These are phyloP conservation scores for Parnassius glacialis DNA, from an alignment of 2,888 invertebrate genomes.

Conservation along the genomic window DNA sequence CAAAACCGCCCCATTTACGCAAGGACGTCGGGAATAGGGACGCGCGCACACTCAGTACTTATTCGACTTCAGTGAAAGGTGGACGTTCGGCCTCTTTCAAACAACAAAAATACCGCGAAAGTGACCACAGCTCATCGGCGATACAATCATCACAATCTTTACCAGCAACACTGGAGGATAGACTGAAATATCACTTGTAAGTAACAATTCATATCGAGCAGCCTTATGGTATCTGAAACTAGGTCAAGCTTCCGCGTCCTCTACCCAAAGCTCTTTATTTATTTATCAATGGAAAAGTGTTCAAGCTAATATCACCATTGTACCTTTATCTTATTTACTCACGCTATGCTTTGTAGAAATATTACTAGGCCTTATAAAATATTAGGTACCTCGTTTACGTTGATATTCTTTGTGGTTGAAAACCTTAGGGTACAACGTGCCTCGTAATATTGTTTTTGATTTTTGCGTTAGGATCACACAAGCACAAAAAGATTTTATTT, in stretches of 20 bases:
- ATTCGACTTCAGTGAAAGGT: slow-evolving; percentile 53
- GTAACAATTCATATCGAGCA: slow-evolving; percentile 39
- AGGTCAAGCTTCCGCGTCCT: slow-evolving; percentile 76
- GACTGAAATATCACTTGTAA: slow-evolving; percentile 65
- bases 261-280: slow-evolving; percentile 57
- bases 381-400: too few relatives aligned
- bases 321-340: not conserved
- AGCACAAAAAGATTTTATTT: too few relatives aligned
- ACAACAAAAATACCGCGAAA: slow-evolving; percentile 49
- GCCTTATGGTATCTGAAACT: slow-evolving; percentile 41
- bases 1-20: slow-evolving; percentile 71
- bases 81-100: slow-evolving; percentile 51
- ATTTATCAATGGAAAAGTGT: slow-evolving; percentile 65
- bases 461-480: too few relatives aligned
- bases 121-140: slow-evolving; percentile 38
- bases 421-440: too few relatives aligned
- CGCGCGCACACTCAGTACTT: slow-evolving; percentile 74
- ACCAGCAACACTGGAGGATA: slow-evolving; percentile 61
- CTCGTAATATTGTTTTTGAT: too few relatives aligned
- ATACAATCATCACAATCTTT: slow-evolving; percentile 25
- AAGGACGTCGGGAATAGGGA: slow-evolving; percentile 77
- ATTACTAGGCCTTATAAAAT: not conserved
- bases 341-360: not conserved
- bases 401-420: too few relatives aligned
- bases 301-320: slow-evolving; percentile 33